Evolutionary conservation across 2,888 invertebrate species (phyloP).

Genomic region (Platypus cylindrus): DNA sequence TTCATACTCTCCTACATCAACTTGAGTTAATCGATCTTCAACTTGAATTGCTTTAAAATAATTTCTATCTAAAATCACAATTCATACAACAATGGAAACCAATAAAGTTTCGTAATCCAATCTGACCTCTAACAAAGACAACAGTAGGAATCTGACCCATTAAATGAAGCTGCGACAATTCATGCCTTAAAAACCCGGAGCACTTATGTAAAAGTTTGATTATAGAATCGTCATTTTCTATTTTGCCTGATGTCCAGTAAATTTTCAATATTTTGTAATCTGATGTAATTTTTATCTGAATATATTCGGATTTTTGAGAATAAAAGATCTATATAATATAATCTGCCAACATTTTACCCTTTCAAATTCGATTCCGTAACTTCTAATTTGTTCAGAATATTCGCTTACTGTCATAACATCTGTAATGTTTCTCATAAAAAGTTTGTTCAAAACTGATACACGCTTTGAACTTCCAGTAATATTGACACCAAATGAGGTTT

Average conservation of each 20-base stretch:
- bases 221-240: slow-evolving; percentile 38
- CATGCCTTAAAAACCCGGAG: slow-evolving; percentile 52
- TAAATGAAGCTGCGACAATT: slow-evolving; percentile 55
- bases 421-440: too few relatives aligned
- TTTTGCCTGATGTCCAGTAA: slow-evolving; percentile 54
- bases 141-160: slow-evolving; percentile 68
- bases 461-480: too few relatives aligned
- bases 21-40: slow-evolving; percentile 43
- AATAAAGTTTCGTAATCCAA: background rate
- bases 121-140: slow-evolving; percentile 53
- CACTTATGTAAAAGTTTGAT: slow-evolving; percentile 42
- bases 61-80: slow-evolving; percentile 41
- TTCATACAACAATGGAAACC: background rate
- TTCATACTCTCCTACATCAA: slow-evolving; percentile 59
- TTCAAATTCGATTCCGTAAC: too few relatives aligned
- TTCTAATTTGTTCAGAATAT: too few relatives aligned
- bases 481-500: too few relatives aligned
- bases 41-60: slow-evolving; percentile 44
- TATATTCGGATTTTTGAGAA: too few relatives aligned
- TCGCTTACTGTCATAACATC: too few relatives aligned
- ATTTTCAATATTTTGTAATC: slow-evolving; percentile 52
- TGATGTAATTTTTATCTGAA: too few relatives aligned
- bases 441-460: too few relatives aligned
- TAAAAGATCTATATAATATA: too few relatives aligned
- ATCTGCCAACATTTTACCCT: too few relatives aligned